phyloP scores from a whole-genome alignment of 2,797 vertebrate genomes.

The Hemitrygon akajei region DNA sequence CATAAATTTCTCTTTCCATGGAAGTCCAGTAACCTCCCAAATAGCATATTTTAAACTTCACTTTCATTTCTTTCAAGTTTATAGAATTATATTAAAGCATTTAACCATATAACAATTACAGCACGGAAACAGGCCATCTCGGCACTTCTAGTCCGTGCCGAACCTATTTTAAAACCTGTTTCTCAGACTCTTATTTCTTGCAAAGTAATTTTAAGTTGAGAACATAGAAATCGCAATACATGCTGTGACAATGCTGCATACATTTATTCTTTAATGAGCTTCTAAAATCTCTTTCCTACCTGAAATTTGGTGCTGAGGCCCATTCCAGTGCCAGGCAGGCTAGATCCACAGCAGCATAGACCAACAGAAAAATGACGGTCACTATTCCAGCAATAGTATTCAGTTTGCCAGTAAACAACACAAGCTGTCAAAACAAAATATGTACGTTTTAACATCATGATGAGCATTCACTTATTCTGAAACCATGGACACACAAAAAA shows the following conservation, averaged over 20 bases:
- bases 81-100: too few species aligned
- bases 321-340: slow-evolving; percentile 83
- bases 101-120: too few species aligned
- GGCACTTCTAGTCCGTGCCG: too few species aligned
- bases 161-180: too few species aligned
- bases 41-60: too few species aligned
- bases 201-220: neutral
- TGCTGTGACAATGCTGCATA: neutral
- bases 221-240: neutral
- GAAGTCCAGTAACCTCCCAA: too few species aligned
- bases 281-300: slow-evolving; percentile 53
- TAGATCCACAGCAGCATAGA: slow-evolving; percentile 78
- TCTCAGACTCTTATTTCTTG: neutral
- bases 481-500: neutral
- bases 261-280: neutral
- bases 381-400: slow-evolving; percentile 85
- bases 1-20: too few species aligned
- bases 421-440: slow-evolving; percentile 56
- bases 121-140: too few species aligned
- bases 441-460: neutral
- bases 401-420: slow-evolving; percentile 81
- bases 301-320: slow-evolving; percentile 90
- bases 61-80: too few species aligned
- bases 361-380: slow-evolving; percentile 83
- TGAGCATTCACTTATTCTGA: neutral